A percentile compares a stretch with the other conserved stretches of the same genome.
phyloP scores from a whole-genome alignment of 2,888 invertebrate species.

The Dicycla oo region DNA sequence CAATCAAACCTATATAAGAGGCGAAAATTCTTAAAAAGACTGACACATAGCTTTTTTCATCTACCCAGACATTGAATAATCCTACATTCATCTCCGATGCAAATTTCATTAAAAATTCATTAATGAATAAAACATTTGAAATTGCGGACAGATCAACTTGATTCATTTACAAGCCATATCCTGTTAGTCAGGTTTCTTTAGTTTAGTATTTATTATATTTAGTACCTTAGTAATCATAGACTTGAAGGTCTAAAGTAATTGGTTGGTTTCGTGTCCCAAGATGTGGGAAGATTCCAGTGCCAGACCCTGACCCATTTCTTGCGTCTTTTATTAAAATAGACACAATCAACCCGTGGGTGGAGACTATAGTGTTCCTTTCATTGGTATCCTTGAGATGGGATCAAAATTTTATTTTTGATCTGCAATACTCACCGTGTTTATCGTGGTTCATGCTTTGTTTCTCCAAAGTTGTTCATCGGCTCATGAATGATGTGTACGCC shows the following conservation, averaged over 20 bases:
- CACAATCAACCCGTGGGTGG: neutral
- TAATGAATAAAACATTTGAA: slow-evolving; percentile 54
- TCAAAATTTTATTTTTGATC: neutral
- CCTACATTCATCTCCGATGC: slow-evolving; percentile 20
- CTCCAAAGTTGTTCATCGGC: neutral
- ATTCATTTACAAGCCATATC: slow-evolving; percentile 43
- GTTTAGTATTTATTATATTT: slow-evolving; percentile 19
- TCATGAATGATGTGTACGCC: neutral
- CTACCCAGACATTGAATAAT: slow-evolving; percentile 17
- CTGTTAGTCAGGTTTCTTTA: slow-evolving; percentile 41
- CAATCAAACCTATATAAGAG: too few relatives aligned
- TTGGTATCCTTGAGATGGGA: slow-evolving; percentile 3
- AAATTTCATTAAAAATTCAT: slow-evolving; percentile 52
- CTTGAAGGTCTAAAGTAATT: neutral
- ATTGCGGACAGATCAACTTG: slow-evolving; percentile 38
- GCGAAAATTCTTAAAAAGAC: neutral
- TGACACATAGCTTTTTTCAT: neutral
- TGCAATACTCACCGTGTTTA: neutral
- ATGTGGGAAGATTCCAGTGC: neutral
- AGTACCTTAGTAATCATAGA: slow-evolving; percentile 13
- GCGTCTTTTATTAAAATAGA: neutral
- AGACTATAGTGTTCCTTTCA: slow-evolving; percentile 7
- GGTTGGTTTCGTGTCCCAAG: neutral
- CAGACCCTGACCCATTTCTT: slow-evolving; percentile 10
- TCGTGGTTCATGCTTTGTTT: too few relatives aligned